These are phyloP conservation scores for Sminthurides bifidus DNA, from an alignment of 1,140 invertebrate species.

Conservation along the genomic window DNA sequence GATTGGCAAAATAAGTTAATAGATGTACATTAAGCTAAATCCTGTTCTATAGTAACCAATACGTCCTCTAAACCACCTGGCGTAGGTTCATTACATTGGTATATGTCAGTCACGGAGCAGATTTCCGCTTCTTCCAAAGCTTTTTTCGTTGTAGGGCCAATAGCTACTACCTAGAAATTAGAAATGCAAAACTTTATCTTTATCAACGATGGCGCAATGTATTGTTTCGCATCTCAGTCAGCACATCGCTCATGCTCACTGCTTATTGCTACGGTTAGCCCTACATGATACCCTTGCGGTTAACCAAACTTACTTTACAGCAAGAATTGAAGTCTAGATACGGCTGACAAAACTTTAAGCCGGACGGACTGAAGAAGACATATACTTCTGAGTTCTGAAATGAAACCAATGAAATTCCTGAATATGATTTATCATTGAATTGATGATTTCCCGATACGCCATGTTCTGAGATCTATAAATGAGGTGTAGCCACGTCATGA, in stretches of 20 bases:
- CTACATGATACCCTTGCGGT: neutral
- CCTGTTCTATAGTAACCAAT: neutral
- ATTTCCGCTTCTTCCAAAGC: slow-evolving; percentile 3
- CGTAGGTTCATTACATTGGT: slow-evolving; percentile 12
- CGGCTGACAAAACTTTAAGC: slow-evolving; percentile 1
- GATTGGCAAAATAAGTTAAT: too few species aligned
- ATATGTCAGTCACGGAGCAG: neutral
- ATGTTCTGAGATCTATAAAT: neutral
- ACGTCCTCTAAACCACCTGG: slow-evolving; percentile 7
- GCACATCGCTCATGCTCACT: neutral
- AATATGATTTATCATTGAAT: neutral
- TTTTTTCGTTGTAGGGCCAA: slow-evolving; percentile 15
- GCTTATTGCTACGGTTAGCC: neutral
- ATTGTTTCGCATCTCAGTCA: neutral
- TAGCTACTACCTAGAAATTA: slow-evolving; percentile 11
- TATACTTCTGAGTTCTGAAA: neutral
- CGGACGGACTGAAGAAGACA: slow-evolving; percentile 23
- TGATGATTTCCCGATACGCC: neutral
- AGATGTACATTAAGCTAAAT: too few species aligned
- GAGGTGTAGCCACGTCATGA: too few species aligned
- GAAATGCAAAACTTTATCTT: neutral
- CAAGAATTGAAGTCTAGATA: neutral
- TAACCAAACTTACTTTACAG: neutral
- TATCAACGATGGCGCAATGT: neutral
- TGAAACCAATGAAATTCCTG: neutral